phyloP scores from a whole-genome alignment of 1,140 invertebrate species.

The Lethocerus indicus region DNA sequence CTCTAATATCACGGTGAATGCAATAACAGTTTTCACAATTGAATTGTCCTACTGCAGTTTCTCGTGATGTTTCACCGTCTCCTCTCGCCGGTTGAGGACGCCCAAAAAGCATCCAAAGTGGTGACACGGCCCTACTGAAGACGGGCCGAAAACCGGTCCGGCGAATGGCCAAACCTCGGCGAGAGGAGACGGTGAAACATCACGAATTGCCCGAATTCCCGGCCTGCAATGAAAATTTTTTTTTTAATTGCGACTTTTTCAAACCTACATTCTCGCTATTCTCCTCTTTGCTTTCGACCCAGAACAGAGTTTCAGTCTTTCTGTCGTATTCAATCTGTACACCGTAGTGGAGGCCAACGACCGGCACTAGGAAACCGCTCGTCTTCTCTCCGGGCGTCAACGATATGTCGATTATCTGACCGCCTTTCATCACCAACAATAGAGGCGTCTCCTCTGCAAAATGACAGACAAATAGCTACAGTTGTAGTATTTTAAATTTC shows the following conservation, averaged over 20 bases:
- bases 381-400: constrained; percentile 53
- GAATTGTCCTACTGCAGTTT: no score
- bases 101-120: no score
- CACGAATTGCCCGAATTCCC: no score
- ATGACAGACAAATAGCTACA: constrained; percentile 13
- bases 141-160: no score
- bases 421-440: constrained; percentile 78
- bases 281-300: constrained; percentile 56
- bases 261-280: constrained; percentile 38
- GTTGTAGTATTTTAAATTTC: no score
- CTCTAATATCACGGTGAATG: no score
- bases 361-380: constrained; percentile 63
- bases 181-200: no score
- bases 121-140: no score
- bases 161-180: no score
- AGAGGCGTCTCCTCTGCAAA: constrained; percentile 62
- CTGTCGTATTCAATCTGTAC: constrained; percentile 84
- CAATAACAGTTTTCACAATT: not conserved
- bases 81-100: no score
- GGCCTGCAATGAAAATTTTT: not conserved
- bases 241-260: no score
- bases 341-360: constrained; percentile 81
- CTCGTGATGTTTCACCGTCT: no score
- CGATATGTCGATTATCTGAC: constrained; percentile 72
- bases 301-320: constrained; percentile 63